phyloP scores from a whole-genome alignment of 2,888 invertebrate species.

The Clostera curtula region DNA sequence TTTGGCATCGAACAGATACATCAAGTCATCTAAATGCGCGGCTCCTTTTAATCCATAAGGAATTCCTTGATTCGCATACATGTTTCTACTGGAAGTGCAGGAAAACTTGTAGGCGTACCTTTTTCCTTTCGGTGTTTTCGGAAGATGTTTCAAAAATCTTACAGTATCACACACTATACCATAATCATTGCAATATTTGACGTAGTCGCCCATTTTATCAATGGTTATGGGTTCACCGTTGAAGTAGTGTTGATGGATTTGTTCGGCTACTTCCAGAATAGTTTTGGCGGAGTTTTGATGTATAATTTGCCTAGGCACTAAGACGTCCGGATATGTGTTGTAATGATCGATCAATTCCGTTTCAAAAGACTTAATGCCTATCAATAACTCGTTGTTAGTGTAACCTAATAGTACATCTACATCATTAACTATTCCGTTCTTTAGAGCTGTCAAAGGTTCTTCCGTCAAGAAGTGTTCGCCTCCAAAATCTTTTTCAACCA shows the following conservation, averaged over 20 bases:
- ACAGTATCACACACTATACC: conserved; percentile 5
- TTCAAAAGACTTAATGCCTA: conserved; percentile 16
- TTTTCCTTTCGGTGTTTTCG: conserved; percentile 6
- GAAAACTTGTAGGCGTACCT: conserved; percentile 32
- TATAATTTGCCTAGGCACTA: conserved; percentile 9
- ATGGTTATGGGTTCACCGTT: conserved; percentile 3
- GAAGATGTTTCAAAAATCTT: conserved; percentile 8
- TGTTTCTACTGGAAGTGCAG: conserved; percentile 35
- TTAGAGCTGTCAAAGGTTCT: conserved; percentile 25
- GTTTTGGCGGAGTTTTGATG: conserved; percentile 3
- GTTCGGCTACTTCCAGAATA: conserved; percentile 3
- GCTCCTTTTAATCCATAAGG: conserved; percentile 36
- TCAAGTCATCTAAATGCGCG: conserved; percentile 42
- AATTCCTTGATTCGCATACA: conserved; percentile 24
- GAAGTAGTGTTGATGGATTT: conserved; percentile 6
- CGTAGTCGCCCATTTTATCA: conserved; percentile 3
- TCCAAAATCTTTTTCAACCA: conserved; percentile 43
- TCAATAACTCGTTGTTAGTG: conserved; percentile 78
- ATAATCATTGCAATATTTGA: conserved; percentile 1
- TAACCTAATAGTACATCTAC: conserved; percentile 82
- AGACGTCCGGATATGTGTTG: conserved; percentile 6
- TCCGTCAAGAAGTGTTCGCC: conserved; percentile 33
- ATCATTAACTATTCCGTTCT: conserved; percentile 54
- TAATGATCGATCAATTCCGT: conserved; percentile 3
- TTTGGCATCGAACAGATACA: conserved; percentile 42